Percentiles rank a stretch among this genome's conserved stretches.
Conservation (phyloP, 2,888 invertebrate species). For the Perithous albicinctus region DNA sequence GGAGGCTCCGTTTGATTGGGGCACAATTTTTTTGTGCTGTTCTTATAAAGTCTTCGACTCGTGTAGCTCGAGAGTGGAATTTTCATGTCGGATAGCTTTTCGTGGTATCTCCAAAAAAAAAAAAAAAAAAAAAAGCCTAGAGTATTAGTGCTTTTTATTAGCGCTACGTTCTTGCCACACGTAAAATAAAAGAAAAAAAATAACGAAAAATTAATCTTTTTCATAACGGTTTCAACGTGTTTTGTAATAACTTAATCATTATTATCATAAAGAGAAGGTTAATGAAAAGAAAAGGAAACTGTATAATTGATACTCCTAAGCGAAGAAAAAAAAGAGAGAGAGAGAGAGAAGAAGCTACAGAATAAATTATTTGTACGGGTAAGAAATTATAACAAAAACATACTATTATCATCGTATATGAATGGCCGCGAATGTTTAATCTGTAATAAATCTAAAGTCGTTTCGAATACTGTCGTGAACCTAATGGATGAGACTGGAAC, state of each 20-base stretch:
- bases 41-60: slow-evolving; percentile 8
- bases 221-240: slow-evolving; percentile 47
- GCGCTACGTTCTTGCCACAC: slow-evolving; percentile 50
- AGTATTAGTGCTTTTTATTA: slow-evolving; percentile 24
- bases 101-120: slow-evolving; percentile 12
- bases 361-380: slow-evolving; percentile 61
- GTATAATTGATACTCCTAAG: slow-evolving; percentile 49
- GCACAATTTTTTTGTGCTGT: slow-evolving; percentile 8
- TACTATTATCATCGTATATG: slow-evolving; percentile 60
- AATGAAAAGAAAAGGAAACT: slow-evolving; percentile 27
- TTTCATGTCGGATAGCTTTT: background rate
- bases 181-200: slow-evolving; percentile 11
- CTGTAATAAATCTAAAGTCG: slow-evolving; percentile 37
- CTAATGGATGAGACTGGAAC: slow-evolving; percentile 13
- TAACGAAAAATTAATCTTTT: slow-evolving; percentile 25
- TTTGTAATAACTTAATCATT: slow-evolving; percentile 53
- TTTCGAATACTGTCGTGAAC: slow-evolving; percentile 24
- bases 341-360: slow-evolving; percentile 18
- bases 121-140: too few species aligned
- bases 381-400: slow-evolving; percentile 44
- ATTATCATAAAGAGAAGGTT: slow-evolving; percentile 42
- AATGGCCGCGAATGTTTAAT: slow-evolving; percentile 53
- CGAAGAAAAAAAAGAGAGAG: background rate
- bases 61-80: background rate
- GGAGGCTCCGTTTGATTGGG: background rate